Percentiles rank a stretch among this genome's conserved stretches.
These are phyloP conservation scores for Ectropis grisescens DNA, from an alignment of 1,140 invertebrate genomes.

Conservation along the genomic window DNA sequence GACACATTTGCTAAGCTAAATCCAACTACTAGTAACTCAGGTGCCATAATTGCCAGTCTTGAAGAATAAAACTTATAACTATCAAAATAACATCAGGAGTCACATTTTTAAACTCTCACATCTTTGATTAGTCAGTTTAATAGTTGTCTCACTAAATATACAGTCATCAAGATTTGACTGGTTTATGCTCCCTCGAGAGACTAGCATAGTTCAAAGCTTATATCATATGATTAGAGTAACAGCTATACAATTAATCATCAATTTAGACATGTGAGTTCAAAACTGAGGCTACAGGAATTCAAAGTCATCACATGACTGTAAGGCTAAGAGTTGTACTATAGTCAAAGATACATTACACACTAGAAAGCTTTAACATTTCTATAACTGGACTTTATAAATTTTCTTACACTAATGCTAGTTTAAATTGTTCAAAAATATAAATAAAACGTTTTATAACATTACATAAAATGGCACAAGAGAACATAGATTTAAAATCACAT, in stretches of 20 bases:
- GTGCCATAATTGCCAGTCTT: constrained; percentile 34
- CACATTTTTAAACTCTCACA: constrained; percentile 17
- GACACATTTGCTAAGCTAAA: constrained; percentile 27
- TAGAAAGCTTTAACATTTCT: constrained; percentile 25
- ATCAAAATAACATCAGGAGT: too few relatives aligned
- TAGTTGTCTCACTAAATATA: too few relatives aligned
- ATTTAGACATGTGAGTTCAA: too few relatives aligned
- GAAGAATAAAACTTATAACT: constrained; percentile 25
- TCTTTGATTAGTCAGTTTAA: too few relatives aligned
- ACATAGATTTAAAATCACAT: too few relatives aligned
- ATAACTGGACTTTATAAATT: constrained; percentile 24
- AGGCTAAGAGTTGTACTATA: constrained; percentile 62
- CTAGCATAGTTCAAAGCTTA: too few relatives aligned
- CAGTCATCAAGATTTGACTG: too few relatives aligned
- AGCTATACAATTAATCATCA: too few relatives aligned
- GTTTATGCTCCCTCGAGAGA: too few relatives aligned
- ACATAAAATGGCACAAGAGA: constrained; percentile 46
- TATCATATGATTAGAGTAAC: too few relatives aligned
- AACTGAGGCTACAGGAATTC: constrained; percentile 4
- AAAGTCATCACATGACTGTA: constrained; percentile 26
- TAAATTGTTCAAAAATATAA: constrained; percentile 32
- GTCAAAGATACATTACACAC: constrained; percentile 23
- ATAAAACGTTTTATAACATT: too few relatives aligned
- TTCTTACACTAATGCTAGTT: constrained; percentile 17
- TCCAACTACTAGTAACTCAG: constrained; percentile 15